Evolutionary conservation across 2,797 vertebrate species (phyloP).

Genomic region (Paratrypauchen microcephalus): DNA sequence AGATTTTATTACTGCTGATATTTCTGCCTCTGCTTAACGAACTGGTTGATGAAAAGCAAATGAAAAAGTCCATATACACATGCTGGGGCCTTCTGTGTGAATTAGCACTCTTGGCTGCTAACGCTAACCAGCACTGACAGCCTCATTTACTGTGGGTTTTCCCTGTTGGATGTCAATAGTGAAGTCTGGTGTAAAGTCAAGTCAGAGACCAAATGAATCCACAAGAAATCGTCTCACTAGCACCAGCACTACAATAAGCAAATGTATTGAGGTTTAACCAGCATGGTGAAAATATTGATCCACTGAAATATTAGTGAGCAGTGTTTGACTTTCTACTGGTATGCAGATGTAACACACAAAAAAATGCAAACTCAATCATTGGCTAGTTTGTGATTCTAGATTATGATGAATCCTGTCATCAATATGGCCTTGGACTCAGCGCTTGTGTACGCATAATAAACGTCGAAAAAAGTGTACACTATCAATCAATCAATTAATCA

Average conservation of each 20-base stretch:
- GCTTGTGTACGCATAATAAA: no score
- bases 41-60: constrained; percentile 12
- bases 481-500: no score
- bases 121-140: constrained; percentile 4
- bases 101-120: constrained; percentile 3
- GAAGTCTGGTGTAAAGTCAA: not conserved
- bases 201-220: not conserved
- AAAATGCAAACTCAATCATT: no score
- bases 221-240: not conserved
- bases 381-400: no score
- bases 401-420: no score
- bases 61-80: constrained; percentile 5
- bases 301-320: not conserved
- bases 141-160: not conserved
- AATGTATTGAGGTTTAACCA: no score
- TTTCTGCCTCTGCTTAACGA: constrained; percentile 3
- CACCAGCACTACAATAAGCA: not conserved
- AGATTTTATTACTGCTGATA: constrained; percentile 3
- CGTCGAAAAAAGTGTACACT: no score
- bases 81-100: constrained; percentile 7
- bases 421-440: no score
- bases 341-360: no score
- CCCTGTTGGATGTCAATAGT: not conserved
- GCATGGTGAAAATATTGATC: not conserved
- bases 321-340: not conserved